Base-by-base conservation (phyloP, 1,140 invertebrate genomes). In the Oryctes rhinoceros region DNA sequence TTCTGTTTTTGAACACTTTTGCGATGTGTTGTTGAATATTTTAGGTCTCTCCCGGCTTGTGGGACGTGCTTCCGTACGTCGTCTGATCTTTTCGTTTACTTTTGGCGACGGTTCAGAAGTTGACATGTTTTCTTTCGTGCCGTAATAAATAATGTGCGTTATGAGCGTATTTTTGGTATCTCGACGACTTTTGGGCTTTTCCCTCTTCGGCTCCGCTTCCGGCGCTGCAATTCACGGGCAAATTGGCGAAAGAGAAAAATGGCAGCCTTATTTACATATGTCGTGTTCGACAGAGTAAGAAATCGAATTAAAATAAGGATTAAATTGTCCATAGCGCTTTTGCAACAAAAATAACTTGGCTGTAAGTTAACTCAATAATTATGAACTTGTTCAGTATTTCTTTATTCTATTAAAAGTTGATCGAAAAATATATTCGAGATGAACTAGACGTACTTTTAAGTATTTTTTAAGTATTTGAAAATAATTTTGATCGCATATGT, bases 1-100 rank as follows among this genome's bases (percentile, higher is more conserved):
- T 83, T 84, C 84, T 82, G 81, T 78, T 82, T 82, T 80, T 80
- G 79, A 80, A 80, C 65, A 80, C 80, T 80, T 83, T 83, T 83
- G 81, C 83, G 80, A 80, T 81, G 77, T 37, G 75, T 74, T 81
- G 62, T 80, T 80, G 82, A 74, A 76, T 77, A 82, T 79, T 79
- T 80, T 78, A 79, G 53, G 59, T 75, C 62, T 75, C 78, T 67
- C 49, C 49, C 20, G 67, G 67, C 53, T 62, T 20, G 65, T 75
- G 80, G 67, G 80, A 74, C 78, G 65, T 79, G 53, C 77, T 77
- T 79, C 80, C 77, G 76, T 71, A 18, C 62, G 62, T 67, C 62
- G n/a, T n/a, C n/a, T 67, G 62, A 67, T 67, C 62, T 67, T 78
- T 83, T 80, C 79, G 65, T 82, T 80, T 82, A 80, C 75, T 74